Conservation (phyloP, 2,113 vertebrate genomes). For the Xenopus borealis region DNA sequence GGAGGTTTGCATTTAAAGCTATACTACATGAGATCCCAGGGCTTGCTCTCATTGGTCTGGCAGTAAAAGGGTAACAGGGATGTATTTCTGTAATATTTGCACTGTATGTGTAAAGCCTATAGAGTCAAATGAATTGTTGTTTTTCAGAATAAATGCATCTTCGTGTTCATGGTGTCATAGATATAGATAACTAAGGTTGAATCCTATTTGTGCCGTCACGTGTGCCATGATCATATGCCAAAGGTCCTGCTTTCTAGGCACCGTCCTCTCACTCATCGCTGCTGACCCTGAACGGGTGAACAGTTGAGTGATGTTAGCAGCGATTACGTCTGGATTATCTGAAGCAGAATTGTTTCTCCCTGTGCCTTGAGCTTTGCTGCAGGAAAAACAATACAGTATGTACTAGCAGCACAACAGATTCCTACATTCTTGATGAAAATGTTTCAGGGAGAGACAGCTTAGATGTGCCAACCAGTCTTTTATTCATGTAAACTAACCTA, state of each 20-base stretch:
- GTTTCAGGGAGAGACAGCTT: conserved; percentile 27
- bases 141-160: no score
- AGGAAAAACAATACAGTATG: conserved; percentile 28
- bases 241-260: conserved; percentile 22
- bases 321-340: conserved; percentile 31
- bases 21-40: no score
- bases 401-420: conserved; percentile 11
- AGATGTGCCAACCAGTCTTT: conserved; percentile 41
- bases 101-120: no score
- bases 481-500: conserved; percentile 40
- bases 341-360: conserved; percentile 15
- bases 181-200: no score
- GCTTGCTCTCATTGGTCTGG: no score
- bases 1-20: neutral
- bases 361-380: conserved; percentile 11
- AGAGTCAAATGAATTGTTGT: no score
- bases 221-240: neutral
- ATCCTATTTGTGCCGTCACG: neutral
- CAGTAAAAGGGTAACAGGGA: no score
- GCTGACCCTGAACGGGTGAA: conserved; percentile 24
- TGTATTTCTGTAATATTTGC: no score
- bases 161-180: no score
- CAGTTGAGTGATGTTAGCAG: conserved; percentile 23
- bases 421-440: conserved; percentile 41
- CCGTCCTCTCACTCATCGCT: neutral